Evolutionary conservation across 2,797 vertebrate genomes (phyloP), one percentile per base, ranked within the genome.

Genomic region (Gallinago stenura): DNA sequence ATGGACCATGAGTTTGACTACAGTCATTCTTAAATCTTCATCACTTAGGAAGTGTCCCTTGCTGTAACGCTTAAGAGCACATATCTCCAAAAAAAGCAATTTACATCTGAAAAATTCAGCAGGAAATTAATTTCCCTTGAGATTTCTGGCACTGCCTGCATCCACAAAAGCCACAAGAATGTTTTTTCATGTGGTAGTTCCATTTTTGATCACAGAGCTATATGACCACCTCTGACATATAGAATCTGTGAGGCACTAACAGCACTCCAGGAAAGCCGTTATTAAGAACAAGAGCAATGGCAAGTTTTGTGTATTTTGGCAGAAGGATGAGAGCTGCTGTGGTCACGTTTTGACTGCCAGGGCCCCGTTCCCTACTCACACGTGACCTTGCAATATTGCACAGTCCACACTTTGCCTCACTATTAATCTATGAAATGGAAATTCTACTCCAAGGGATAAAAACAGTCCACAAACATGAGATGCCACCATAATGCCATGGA

Each of bases 291-390:
- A 92, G 28, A 82, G 28, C 39, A 72, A 16, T 25, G 28, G 25
- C 20, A 84, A 83, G 21, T 72, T 87, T 88, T 30, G 58, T 62
- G 8, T 65, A 17, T 64, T 95, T 90, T 78, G 45, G 46, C 90
- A 81, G 62, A 72, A 81, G 54, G 58, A 81, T 61, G 65, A 90
- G 58, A 95, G 66, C 61, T 95, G 88, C 62, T 88, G 37, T 88
- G 72, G 33, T 69, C 31, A 41, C 57, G 10, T 56, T 83, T 57
- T 43, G 18, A 43, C 57, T 93, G 65, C 53, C 50, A 71, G 57
- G 24, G n/a, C 71, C 56, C 85, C n/a, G 26, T 48, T 79, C 57
- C 65, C 70, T 58, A 50, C 33, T 93, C 46, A 51, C 14, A 35
- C 10, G 7, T 81, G 33, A 83, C 35, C 53, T 70, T 60, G 25